These are phyloP conservation scores for Ernsta delagoae DNA, from an alignment of 2,888 invertebrate species.

Conservation along the genomic window DNA sequence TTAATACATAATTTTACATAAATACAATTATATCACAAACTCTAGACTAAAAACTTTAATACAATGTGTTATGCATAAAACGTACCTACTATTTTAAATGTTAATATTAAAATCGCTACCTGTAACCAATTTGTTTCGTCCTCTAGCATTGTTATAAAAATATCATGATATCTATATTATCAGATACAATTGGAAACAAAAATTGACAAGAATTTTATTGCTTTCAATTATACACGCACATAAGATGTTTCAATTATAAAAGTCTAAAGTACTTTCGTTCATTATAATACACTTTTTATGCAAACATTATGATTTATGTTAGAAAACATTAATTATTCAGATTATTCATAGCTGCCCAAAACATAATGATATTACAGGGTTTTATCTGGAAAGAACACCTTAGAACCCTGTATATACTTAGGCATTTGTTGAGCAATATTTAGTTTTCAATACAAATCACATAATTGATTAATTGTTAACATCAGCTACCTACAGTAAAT, in stretches of 20 bases:
- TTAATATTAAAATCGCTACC: not conserved
- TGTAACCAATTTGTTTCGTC: not conserved
- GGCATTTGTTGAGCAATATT: conserved; percentile 5
- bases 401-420: not conserved
- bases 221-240: not conserved
- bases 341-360: conserved; percentile 1
- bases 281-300: too few relatives aligned
- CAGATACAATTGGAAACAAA: not conserved
- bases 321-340: not conserved
- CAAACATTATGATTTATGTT: not conserved
- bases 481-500: not conserved
- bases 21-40: conserved; percentile 69
- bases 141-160: too few relatives aligned
- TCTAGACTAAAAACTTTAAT: conserved; percentile 41
- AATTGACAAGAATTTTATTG: not conserved
- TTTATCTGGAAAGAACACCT: not conserved
- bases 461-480: not conserved
- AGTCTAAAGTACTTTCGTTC: not conserved
- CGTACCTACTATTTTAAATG: not conserved
- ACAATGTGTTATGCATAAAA: not conserved
- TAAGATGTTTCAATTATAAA: not conserved
- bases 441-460: not conserved
- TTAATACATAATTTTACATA: conserved; percentile 43
- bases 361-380: not conserved
- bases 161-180: not conserved